phyloP scores from a whole-genome alignment of 2,888 invertebrate species.

The Mylabris sibirica region DNA sequence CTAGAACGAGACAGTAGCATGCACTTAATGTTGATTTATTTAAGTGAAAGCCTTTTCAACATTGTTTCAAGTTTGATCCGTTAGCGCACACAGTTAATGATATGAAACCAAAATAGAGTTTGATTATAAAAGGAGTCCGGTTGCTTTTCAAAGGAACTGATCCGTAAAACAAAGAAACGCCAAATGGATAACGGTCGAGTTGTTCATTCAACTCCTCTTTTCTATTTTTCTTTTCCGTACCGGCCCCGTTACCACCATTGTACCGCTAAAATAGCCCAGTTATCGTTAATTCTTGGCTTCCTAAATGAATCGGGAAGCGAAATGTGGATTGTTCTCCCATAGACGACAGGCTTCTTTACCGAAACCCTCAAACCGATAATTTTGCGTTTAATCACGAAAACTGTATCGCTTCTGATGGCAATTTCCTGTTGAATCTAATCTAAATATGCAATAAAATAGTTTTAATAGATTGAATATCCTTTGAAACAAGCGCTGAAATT shows the following conservation, averaged over 20 bases:
- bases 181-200: conserved; percentile 26
- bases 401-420: conserved; percentile 43
- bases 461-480: not conserved
- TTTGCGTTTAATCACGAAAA: not conserved
- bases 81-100: conserved; percentile 24
- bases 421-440: conserved; percentile 42
- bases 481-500: not conserved
- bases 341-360: too few relatives aligned
- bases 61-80: conserved; percentile 4
- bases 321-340: too few relatives aligned
- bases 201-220: conserved; percentile 5
- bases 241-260: not conserved
- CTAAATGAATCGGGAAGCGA: conserved; percentile 29
- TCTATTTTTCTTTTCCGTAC: not conserved
- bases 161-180: conserved; percentile 29
- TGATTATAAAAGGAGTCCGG: conserved; percentile 26
- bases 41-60: conserved; percentile 23
- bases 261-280: conserved; percentile 10
- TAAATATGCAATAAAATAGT: conserved; percentile 11
- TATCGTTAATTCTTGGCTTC: conserved; percentile 26
- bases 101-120: conserved; percentile 22
- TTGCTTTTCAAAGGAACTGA: conserved; percentile 18
- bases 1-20: not conserved
- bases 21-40: conserved; percentile 27
- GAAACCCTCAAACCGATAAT: not conserved